Evolutionary conservation across 2,888 invertebrate species (phyloP).

Genomic region (Sabatieria punctata): DNA sequence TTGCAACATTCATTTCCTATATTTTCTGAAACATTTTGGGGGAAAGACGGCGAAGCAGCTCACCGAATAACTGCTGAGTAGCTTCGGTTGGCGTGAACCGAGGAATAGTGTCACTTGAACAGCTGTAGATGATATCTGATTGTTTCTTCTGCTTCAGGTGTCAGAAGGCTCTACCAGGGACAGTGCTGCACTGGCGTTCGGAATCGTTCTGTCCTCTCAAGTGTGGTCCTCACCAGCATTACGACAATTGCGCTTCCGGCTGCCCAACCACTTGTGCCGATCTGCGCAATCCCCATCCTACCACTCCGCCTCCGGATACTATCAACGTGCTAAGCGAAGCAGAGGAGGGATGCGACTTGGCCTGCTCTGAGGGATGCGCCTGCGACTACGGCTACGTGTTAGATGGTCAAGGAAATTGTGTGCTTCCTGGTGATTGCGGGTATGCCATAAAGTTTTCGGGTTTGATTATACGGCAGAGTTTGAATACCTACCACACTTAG

Average conservation of each 20-base stretch:
- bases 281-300: constrained; percentile 10
- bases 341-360: constrained; percentile 4
- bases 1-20: too few relatives aligned
- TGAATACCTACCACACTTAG: too few relatives aligned
- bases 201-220: constrained; percentile 13
- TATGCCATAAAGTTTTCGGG: too few relatives aligned
- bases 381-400: constrained; percentile 25
- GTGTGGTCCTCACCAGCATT: constrained; percentile 15
- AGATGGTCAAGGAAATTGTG: constrained; percentile 14
- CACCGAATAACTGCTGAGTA: too few relatives aligned
- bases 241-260: constrained; percentile 15
- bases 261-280: constrained; percentile 21
- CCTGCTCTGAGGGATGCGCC: constrained; percentile 24
- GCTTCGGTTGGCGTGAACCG: too few relatives aligned
- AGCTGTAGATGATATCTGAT: too few relatives aligned
- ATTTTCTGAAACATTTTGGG: too few relatives aligned
- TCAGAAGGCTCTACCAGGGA: neutral
- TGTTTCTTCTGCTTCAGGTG: too few relatives aligned
- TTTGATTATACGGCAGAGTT: too few relatives aligned
- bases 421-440: constrained; percentile 16
- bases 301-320: constrained; percentile 10
- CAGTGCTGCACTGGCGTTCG: constrained; percentile 9
- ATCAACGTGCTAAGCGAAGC: constrained; percentile 7
- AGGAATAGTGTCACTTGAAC: too few relatives aligned
- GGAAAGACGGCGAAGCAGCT: too few relatives aligned